Evolutionary conservation across 1,140 invertebrate species (phyloP), one percentile per base, ranked within the genome.

Genomic region (Drosophila saltans): DNA sequence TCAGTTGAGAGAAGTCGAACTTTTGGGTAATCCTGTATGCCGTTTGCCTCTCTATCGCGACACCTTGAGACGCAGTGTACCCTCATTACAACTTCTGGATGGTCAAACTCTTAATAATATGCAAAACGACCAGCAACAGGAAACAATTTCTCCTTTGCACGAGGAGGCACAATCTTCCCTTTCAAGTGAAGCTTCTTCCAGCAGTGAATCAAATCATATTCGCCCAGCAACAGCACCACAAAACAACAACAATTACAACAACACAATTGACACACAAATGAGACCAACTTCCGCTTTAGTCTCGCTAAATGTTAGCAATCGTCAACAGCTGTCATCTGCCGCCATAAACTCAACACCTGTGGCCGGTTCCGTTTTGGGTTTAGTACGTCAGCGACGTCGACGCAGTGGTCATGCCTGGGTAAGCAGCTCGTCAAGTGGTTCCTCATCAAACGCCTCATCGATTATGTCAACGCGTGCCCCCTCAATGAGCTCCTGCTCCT

Each of bases 1-100:
- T 0, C 77, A 91, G 59, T 76, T 94, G 33, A 71, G 81, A 52
- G 88, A 93, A 68, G 74, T 94, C 4, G 90, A 92, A 55, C 69
- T 94, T 1, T 84, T 81, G 45, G 93, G 91, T 2, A 93, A 93
- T 79, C 91, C 91, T 2, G 91, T 93, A 7, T 89, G 92, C n/a
- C 77, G 82, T 40, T 57, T 81, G 24, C 66, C 78, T 0, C 74
- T 91, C 4, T 94, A 93, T 72, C 82, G 92, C 10, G 68, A 85
- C 41, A 90, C 79, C 1, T 74, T 94, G 1, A 78, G 91, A 48
- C 83, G 88, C 26, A 79, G 91, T 45, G 76, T 94, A 41, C 91
- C 93, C 3, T 89, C 91, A 4, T 65, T 94, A 9, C 71, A 80
- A 52, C 72, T 90, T 6, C 80, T 94, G 4, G 93, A 94, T 80